phyloP scores from a whole-genome alignment of 2,113 vertebrate genomes.

The Pica pica region DNA sequence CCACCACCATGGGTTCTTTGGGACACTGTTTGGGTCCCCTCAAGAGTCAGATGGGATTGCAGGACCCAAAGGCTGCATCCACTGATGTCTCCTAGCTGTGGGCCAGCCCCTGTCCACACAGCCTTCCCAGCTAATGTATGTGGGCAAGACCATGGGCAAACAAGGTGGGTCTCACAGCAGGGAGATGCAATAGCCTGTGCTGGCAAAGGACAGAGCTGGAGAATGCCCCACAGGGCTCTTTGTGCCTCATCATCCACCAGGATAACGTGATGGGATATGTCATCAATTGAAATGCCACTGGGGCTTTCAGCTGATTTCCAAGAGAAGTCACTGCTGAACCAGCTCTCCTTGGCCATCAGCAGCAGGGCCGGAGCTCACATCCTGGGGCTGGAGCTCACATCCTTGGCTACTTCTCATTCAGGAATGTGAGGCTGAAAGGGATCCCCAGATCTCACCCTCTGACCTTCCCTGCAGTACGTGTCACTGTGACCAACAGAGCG shows the following conservation, averaged over 20 bases:
- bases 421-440: not conserved
- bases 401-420: rapidly evolving
- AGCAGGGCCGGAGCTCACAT: rapidly evolving
- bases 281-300: rapidly evolving
- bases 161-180: rapidly evolving
- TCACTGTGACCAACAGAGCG: not conserved
- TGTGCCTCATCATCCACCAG: not conserved
- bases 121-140: not conserved
- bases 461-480: not conserved
- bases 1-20: not conserved
- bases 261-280: not conserved
- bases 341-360: not conserved
- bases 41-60: not conserved
- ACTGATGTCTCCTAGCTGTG: not conserved
- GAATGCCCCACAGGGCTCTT: not conserved
- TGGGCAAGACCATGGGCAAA: rapidly evolving
- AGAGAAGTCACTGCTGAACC: not conserved
- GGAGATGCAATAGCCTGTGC: not conserved
- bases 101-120: not conserved
- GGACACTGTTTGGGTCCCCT: not conserved
- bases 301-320: not conserved
- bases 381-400: not conserved
- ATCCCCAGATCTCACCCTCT: not conserved
- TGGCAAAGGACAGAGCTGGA: not conserved
- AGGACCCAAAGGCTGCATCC: not conserved